Base-by-base conservation (phyloP, 2,797 vertebrate species). In the Xenentodon cancila region DNA sequence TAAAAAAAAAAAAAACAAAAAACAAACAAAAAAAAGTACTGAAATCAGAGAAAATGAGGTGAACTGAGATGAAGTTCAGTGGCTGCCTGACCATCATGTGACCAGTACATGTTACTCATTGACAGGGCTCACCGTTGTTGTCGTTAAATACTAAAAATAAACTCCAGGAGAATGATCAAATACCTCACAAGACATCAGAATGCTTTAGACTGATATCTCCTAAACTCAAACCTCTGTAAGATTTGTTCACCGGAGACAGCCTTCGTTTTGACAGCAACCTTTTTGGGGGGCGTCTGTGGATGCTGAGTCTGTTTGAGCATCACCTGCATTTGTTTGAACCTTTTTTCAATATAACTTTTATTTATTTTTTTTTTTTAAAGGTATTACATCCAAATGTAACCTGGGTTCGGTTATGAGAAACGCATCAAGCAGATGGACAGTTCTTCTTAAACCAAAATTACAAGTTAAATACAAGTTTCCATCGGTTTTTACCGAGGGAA, bases 151-250 rank as follows among this genome's bases (percentile, higher is more conserved):
- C 52, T 42, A 54, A 20, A 0, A 15, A 25, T 3, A 20, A 58
- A 47, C 55, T 45, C 55, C 67, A 73, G 34, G 59, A 82, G 62
- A 80, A 77, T 2, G 65, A 87, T 88, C 86, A 78, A 74, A 87
- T 92, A 91, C 90, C 91, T 91, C 90, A 91, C 64, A 53, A 84
- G 87, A 90, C 85, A 82, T 90, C 84, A 81, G 87, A 88, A 90
- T 88, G 87, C 85, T 89, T 86, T 78, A 72, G 85, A 85, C 80
- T 79, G 84, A 90, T 84, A 71, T 79, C 75, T 84, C 75, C 80
- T 79, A 59, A 88, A 85, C 69, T 71, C 77, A 83, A 84, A 86
- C 86, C 86, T 90, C 88, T 80, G 79, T 82, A 88, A 79, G 79
- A 79, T 80, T 83, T 55, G 63, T 81, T 91, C 89, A 91, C 90